Evolutionary conservation across 2,888 invertebrate species (phyloP).

Genomic region (Ashinkailepas kermadecensis): DNA sequence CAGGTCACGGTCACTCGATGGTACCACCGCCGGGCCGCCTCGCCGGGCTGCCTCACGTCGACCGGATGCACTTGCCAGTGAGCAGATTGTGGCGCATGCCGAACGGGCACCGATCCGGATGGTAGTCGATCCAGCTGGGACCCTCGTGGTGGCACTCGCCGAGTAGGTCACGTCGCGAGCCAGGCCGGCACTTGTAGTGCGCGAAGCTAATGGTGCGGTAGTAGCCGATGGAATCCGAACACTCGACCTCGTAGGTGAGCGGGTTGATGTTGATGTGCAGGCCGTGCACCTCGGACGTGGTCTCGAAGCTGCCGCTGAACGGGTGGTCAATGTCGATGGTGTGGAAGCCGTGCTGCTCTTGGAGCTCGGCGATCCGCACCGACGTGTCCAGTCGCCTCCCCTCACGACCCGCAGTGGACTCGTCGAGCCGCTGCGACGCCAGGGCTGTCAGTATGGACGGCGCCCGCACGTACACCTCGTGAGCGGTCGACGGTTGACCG

Average conservation of each 20-base stretch:
- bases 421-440: too few species aligned
- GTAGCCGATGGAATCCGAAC: conserved; percentile 1
- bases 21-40: too few species aligned
- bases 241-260: neutral
- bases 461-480: too few species aligned
- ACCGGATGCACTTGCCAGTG: neutral
- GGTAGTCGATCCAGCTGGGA: neutral
- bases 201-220: conserved; percentile 14
- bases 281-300: neutral
- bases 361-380: neutral
- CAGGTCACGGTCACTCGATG: too few species aligned
- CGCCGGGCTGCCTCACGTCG: neutral
- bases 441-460: too few species aligned
- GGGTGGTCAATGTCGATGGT: neutral
- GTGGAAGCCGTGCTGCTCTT: neutral
- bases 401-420: too few species aligned
- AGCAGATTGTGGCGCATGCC: neutral
- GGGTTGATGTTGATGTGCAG: conserved; percentile 13
- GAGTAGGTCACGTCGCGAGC: conserved; percentile 8
- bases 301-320: neutral
- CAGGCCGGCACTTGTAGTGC: conserved; percentile 15
- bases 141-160: conserved; percentile 16
- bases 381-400: neutral
- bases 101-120: conserved; percentile 4
- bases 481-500: too few species aligned